A percentile compares a stretch with the other conserved stretches of the same genome.
Evolutionary conservation across 2,797 vertebrate genomes (phyloP).

Genomic region (Pangasius larnaudii): DNA sequence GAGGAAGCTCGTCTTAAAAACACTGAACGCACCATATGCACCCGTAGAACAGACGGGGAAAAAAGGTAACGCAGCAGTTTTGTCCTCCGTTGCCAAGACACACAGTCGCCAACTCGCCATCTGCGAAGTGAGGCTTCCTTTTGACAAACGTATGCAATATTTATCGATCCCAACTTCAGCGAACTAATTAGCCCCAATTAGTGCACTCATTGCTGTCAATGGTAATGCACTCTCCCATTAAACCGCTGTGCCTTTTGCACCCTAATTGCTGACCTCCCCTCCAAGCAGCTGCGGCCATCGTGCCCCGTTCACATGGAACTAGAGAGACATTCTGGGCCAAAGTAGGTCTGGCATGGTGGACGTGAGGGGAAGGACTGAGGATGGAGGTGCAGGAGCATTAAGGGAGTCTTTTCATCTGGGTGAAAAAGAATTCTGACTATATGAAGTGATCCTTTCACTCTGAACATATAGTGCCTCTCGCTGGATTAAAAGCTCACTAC

Average conservation of each 20-base stretch:
- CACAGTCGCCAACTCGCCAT: constrained; percentile 43
- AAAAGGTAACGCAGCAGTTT: constrained; percentile 17
- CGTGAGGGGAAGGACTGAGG: not conserved
- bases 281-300: constrained; percentile 45
- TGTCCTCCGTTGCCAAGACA: constrained; percentile 23
- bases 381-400: constrained; percentile 2
- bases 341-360: not conserved
- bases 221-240: constrained; percentile 50
- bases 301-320: constrained; percentile 1
- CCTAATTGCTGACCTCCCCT: constrained; percentile 54
- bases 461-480: constrained; percentile 43
- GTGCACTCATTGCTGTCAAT: constrained; percentile 49
- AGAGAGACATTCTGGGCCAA: not conserved
- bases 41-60: not conserved
- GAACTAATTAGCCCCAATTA: constrained; percentile 61
- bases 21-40: not conserved
- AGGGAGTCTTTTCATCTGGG: constrained; percentile 21
- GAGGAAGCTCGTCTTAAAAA: constrained; percentile 15
- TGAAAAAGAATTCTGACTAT: not conserved
- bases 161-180: constrained; percentile 57
- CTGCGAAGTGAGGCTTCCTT: constrained; percentile 42
- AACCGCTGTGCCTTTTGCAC: constrained; percentile 47
- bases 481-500: constrained; percentile 36
- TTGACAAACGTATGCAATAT: constrained; percentile 52
- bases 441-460: constrained; percentile 11